A percentile compares a stretch with the other conserved stretches of the same genome.
These are phyloP conservation scores for Drosophila barbarae DNA, from an alignment of 2,888 invertebrate genomes.

Conservation along the genomic window DNA sequence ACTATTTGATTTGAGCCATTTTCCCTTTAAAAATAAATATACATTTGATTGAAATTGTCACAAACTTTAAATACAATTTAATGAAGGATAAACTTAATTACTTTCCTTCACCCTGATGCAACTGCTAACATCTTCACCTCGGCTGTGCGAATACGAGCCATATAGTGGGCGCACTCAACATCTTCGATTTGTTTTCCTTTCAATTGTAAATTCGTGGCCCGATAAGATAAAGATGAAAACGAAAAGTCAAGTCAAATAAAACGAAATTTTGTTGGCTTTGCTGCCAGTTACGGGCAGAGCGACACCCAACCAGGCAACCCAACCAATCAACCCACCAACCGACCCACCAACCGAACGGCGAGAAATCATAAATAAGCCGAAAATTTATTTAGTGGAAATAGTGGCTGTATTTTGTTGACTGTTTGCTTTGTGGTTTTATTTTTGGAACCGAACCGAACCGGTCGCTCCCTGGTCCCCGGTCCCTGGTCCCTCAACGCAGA, in stretches of 20 bases:
- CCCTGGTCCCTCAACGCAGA: constrained; percentile 39
- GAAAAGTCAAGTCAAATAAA: constrained; percentile 24
- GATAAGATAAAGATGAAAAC: constrained; percentile 36
- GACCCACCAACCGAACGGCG: background rate
- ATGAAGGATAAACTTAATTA: no score
- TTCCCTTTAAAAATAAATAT: background rate
- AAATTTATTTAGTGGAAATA: constrained; percentile 29
- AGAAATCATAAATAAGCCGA: constrained; percentile 29
- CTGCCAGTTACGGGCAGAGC: background rate
- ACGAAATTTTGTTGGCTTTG: constrained; percentile 14
- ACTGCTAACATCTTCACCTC: background rate
- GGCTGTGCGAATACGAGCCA: background rate
- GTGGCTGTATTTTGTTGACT: constrained; percentile 16
- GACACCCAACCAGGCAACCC: background rate
- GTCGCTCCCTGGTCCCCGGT: background rate
- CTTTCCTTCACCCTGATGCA: background rate
- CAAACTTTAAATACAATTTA: background rate
- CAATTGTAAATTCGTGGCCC: constrained; percentile 26
- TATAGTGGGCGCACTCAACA: constrained; percentile 20
- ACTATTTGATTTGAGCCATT: background rate
- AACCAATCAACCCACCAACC: background rate
- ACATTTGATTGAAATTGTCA: background rate
- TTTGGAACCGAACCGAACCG: constrained; percentile 53
- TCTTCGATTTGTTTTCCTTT: constrained; percentile 35
- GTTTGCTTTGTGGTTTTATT: constrained; percentile 46